phyloP scores from a whole-genome alignment of 2,888 invertebrate genomes.

The Ernsta delagoae region DNA sequence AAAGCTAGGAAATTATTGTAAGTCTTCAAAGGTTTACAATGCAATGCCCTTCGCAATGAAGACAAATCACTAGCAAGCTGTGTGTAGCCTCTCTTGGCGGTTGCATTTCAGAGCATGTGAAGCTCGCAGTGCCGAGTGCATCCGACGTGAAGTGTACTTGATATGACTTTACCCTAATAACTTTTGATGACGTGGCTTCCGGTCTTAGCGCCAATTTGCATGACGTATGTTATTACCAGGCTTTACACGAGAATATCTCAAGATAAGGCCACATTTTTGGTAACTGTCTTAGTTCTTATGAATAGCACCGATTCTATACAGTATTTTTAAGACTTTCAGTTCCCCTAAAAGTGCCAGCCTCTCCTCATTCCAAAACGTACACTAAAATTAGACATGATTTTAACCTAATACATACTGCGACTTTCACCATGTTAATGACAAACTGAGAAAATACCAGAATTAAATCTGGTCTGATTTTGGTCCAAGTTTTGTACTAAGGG shows the following conservation, averaged over 20 bases:
- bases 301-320: no score
- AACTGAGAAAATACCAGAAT: no score
- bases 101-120: constrained; percentile 1
- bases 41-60: constrained; percentile 1
- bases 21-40: neutral
- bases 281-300: no score
- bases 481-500: no score
- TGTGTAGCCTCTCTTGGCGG: neutral
- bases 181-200: constrained; percentile 6
- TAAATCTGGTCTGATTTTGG: no score
- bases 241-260: neutral
- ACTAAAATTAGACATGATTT: no score
- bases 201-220: neutral
- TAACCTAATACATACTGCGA: no score
- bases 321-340: no score
- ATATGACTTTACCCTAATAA: constrained; percentile 3
- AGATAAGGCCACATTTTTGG: neutral
- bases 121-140: constrained; percentile 3
- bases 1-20: neutral
- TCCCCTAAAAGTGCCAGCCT: no score
- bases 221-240: neutral
- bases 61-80: neutral
- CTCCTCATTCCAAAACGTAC: no score
- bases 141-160: neutral
- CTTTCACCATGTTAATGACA: no score